A percentile compares a stretch with the other conserved stretches of the same genome.
Conservation (phyloP, 2,888 invertebrate species). For the Julus scandinavius region DNA sequence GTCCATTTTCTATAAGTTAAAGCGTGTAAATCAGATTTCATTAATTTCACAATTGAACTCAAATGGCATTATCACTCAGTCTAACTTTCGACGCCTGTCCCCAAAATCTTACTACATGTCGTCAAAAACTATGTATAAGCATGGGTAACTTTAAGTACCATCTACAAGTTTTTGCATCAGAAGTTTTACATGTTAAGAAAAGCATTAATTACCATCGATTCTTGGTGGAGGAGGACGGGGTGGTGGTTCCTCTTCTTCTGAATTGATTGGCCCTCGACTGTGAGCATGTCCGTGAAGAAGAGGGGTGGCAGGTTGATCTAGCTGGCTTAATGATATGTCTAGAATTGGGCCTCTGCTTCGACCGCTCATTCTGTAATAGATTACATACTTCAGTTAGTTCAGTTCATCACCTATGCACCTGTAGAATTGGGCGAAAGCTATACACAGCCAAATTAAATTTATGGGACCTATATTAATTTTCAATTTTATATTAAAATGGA, state of each 20-base stretch:
- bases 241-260: constrained; percentile 68
- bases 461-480: too few relatives aligned
- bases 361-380: constrained; percentile 58
- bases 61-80: not conserved
- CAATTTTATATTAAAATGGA: too few relatives aligned
- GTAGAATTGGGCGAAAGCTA: too few relatives aligned
- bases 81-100: not conserved
- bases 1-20: constrained; percentile 51
- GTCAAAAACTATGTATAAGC: too few relatives aligned
- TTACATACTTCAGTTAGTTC: not conserved
- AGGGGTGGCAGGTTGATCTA: constrained; percentile 70
- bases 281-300: constrained; percentile 60
- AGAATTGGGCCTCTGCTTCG: constrained; percentile 75
- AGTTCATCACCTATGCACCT: too few relatives aligned
- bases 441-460: too few relatives aligned
- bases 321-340: constrained; percentile 71
- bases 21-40: not conserved
- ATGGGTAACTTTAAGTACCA: too few relatives aligned
- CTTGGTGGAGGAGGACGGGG: constrained; percentile 88
- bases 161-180: too few relatives aligned
- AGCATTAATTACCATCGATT: constrained; percentile 75
- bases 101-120: too few relatives aligned
- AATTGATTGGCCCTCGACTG: constrained; percentile 58
- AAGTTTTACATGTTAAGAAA: not conserved
- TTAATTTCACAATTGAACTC: not conserved